Conservation (phyloP, 2,113 vertebrate genomes). For the Taxidea taxus region DNA sequence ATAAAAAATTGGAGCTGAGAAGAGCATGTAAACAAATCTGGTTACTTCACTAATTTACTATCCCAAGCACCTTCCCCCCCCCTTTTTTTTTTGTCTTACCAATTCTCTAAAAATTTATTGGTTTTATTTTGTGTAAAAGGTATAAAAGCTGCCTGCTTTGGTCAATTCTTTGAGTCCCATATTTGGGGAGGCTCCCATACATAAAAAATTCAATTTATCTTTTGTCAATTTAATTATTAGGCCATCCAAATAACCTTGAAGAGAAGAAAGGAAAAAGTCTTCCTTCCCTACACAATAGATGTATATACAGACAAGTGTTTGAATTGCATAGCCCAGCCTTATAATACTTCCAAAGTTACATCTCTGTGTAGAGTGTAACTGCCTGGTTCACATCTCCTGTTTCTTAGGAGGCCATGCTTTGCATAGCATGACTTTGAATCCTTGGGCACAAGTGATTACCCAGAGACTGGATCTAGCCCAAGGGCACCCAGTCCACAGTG, state of each 20-base stretch:
- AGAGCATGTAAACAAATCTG: neutral
- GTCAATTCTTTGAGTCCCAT: neutral
- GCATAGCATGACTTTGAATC: neutral
- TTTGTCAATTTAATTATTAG: neutral
- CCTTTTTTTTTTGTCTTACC: neutral
- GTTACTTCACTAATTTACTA: neutral
- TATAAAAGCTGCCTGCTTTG: neutral
- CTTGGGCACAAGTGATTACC: neutral
- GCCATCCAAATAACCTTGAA: neutral
- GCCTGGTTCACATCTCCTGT: neutral
- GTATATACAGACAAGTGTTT: neutral
- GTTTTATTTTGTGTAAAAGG: neutral
- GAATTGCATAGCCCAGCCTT: neutral
- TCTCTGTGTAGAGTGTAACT: neutral
- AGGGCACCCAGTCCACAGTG: neutral
- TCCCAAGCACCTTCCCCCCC: neutral
- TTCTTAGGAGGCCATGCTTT: neutral
- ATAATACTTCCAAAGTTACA: neutral
- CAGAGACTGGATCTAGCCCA: neutral
- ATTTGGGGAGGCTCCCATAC: no score
- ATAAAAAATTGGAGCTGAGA: neutral
- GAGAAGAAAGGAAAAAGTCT: neutral
- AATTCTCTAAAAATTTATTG: neutral
- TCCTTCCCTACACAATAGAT: neutral
- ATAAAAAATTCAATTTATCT: neutral